Evolutionary conservation across 2,113 vertebrate species (phyloP).

Genomic region (Phyllopteryx taeniolatus): DNA sequence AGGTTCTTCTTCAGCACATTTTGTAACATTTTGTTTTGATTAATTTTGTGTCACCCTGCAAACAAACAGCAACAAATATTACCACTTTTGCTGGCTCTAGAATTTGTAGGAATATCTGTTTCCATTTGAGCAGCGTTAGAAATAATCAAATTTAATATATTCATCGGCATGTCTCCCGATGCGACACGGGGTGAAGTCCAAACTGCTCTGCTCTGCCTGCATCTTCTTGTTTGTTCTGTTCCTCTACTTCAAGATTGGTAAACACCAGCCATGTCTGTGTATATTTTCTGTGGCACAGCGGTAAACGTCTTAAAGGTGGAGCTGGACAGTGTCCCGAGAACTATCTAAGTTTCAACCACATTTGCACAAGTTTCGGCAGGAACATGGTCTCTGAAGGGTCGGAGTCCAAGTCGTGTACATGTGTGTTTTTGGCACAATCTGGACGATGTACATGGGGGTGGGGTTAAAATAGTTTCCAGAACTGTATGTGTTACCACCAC

Average conservation of each 20-base stretch:
- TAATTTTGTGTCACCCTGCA: neutral
- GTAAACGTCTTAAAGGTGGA: too few relatives aligned
- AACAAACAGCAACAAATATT: neutral
- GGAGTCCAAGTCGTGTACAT: too few relatives aligned
- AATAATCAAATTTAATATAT: neutral
- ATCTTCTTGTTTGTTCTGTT: conserved; percentile 59
- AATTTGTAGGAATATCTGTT: neutral
- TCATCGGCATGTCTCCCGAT: conserved; percentile 7
- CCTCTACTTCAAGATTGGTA: conserved; percentile 59
- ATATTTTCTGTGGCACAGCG: too few relatives aligned
- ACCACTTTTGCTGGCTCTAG: neutral
- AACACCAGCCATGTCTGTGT: conserved; percentile 57
- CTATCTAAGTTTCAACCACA: too few relatives aligned
- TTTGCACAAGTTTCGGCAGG: too few relatives aligned
- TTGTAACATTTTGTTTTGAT: neutral
- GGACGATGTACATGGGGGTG: too few relatives aligned
- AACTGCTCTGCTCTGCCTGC: conserved; percentile 35
- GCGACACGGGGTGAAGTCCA: conserved; percentile 35
- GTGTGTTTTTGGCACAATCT: too few relatives aligned
- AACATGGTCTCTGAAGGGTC: too few relatives aligned
- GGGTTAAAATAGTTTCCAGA: too few relatives aligned
- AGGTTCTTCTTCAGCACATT: neutral
- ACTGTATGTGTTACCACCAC: too few relatives aligned
- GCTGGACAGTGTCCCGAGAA: too few relatives aligned
- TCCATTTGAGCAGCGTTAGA: neutral